These are phyloP conservation scores for Dasypolia templi DNA, from an alignment of 2,888 invertebrate genomes.

Conservation along the genomic window DNA sequence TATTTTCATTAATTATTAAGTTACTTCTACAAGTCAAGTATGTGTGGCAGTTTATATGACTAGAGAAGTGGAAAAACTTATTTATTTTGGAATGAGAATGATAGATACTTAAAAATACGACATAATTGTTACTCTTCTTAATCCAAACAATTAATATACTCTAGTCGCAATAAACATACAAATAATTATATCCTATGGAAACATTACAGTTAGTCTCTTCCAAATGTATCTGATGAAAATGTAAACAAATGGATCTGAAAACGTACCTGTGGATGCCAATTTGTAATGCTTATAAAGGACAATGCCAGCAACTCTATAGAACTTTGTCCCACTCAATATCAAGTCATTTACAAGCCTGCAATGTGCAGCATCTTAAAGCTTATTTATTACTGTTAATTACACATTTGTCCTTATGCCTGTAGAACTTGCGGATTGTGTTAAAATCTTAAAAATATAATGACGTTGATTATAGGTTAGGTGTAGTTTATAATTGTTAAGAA, in stretches of 20 bases:
- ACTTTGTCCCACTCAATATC: too few species aligned
- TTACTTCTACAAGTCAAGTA: neutral
- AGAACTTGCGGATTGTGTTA: too few species aligned
- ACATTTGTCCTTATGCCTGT: too few species aligned
- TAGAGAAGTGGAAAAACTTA: slow-evolving; percentile 22
- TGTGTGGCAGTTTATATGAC: slow-evolving; percentile 8
- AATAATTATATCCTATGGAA: neutral
- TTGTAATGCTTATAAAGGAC: too few species aligned
- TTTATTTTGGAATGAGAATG: slow-evolving; percentile 35
- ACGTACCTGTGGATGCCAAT: neutral
- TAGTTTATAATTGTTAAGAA: too few species aligned
- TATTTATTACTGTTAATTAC: too few species aligned
- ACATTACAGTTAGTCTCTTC: neutral
- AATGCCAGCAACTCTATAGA: too few species aligned
- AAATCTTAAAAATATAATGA: too few species aligned
- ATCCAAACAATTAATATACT: slow-evolving; percentile 2
- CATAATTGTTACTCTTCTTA: neutral
- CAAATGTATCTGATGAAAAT: neutral
- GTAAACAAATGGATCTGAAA: neutral
- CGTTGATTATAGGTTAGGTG: too few species aligned
- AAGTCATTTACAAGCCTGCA: too few species aligned
- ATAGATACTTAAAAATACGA: slow-evolving; percentile 6
- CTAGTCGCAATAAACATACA: neutral
- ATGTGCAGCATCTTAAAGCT: too few species aligned
- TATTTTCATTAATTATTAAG: slow-evolving; percentile 4